Evolutionary conservation across 2,888 invertebrate species (phyloP).

Genomic region (Lordiphosa andalusiaca): DNA sequence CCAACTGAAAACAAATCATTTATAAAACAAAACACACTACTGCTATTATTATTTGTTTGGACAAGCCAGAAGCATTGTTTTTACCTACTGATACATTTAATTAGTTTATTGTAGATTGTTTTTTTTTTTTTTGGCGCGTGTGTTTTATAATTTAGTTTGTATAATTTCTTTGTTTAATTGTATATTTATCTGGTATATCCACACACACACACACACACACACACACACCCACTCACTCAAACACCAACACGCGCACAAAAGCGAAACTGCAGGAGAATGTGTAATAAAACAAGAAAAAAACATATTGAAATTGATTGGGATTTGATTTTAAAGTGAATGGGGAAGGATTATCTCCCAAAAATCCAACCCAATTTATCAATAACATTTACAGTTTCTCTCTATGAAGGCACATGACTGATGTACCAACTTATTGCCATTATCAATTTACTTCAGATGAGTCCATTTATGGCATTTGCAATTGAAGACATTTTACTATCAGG

Average conservation of each 20-base stretch:
- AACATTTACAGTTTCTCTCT: no score
- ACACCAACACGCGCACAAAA: background rate
- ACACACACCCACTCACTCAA: constrained; percentile 6
- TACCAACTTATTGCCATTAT: no score
- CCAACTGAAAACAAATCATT: no score
- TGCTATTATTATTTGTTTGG: no score
- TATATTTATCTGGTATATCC: constrained; percentile 53
- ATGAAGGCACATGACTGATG: no score
- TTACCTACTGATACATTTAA: constrained; percentile 53
- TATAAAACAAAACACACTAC: no score
- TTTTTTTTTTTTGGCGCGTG: constrained; percentile 42
- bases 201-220: constrained; percentile 22
- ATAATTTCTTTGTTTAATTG: constrained; percentile 32
- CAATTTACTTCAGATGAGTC: no score
- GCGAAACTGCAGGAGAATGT: constrained; percentile 32
- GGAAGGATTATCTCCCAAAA: no score
- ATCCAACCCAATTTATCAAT: no score
- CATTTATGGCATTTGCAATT: no score
- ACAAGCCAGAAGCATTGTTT: no score
- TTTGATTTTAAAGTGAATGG: background rate
- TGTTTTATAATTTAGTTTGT: constrained; percentile 30
- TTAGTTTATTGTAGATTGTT: constrained; percentile 57
- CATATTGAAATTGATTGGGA: constrained; percentile 15
- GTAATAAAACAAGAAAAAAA: constrained; percentile 44
- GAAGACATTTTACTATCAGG: no score